Evolutionary conservation across 1,140 invertebrate genomes (phyloP), one percentile per base, ranked within the genome.

Genomic region (Drosophila persimilis): DNA sequence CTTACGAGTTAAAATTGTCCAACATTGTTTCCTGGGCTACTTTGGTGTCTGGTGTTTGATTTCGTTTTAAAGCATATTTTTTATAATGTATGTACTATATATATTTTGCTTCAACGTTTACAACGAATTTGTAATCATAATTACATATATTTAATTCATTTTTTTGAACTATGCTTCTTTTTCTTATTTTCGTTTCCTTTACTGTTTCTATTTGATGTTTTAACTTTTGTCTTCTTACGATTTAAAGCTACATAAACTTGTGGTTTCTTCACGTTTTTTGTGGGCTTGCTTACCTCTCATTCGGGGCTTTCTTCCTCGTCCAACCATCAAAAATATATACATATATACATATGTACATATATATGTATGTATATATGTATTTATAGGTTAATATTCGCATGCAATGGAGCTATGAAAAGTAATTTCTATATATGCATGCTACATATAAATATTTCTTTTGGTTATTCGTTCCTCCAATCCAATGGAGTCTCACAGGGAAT

Each of bases 181-280:
- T 11, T 3, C 3, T 5, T 39, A 13, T 13, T 39, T 39, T 39
- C 0, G 31, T 35, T 35, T 35, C 31, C 31, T 13, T 17, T 39
- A 22, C 11, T 47, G 4, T 20, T 22, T 9, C 15, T 47, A 61
- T 47, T 73, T 73, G 71, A 58, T 73, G 57, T 73, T 72, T 59
- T 20, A 20, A 20, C 20, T 48, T 45, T 59, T 29, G 61, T 64
- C 48, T 50, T 46, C 39, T 66, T 70, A 58, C 22, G 31, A 66
- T 57, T 71, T 75, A 83, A 70, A 84, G 66, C 75, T 84, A 67
- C 52, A 63, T 67, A 78, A 78, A 83, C 58, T 75, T 51, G 20
- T 63, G 15, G 39, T 64, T 31, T 44, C 17, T 50, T 55, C 31
- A 48, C 47, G 31, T 17, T 60, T 72, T 62, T 73, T 63, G 79